Base-by-base conservation (phyloP, 2,888 invertebrate genomes). In the Pedicia rivosa region DNA sequence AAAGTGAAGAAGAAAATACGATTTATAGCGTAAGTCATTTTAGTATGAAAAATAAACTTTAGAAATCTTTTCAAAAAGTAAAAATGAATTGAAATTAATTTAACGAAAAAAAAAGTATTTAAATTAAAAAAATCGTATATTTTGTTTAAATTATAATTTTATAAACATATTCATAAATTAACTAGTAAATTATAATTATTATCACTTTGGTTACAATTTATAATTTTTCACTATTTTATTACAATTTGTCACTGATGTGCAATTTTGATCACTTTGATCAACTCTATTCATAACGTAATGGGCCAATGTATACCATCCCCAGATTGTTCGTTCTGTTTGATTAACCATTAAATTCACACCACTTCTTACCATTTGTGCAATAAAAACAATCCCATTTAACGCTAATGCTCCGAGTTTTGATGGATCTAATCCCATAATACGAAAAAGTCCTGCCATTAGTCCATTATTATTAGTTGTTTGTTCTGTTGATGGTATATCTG, bases 401-500 rank as follows among this genome's bases (percentile, higher is more conserved):
- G 83, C 81, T 27, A 86, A 74, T 1, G 86, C 84, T 20, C 80
- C 78, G 41, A 86, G 67, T 59, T 81, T 80, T 38, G 70, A 71
- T 1, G 77, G 68, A 53, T 86, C 79, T 36, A 87, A 66, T 14
- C 83, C 84, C 45, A 87, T 66, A 38, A 86, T 58, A 32, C 73
- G 66, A 42, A 84, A 67, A 46, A 82, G 66, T 10, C 66, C 66
- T 5, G 48, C 47, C 24, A 60, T 41, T 41, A 48, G 37, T 6
- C 39, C 40, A 2, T 41, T 25, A 12, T 43, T 35, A 38, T 44
- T 45, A n/a, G 41, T 29, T 8, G 8, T 7, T 12, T 35, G 20
- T 35, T 38, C 2, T 26, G 36, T 16, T 29, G 46, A 2, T 47
- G 44, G 4, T 47, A 46, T 19, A 43, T 47, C 30, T 50, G 47